Percentiles rank a stretch among this genome's conserved stretches.
Conservation (phyloP, 2,888 invertebrate species). For the Watsonalla cultraria region DNA sequence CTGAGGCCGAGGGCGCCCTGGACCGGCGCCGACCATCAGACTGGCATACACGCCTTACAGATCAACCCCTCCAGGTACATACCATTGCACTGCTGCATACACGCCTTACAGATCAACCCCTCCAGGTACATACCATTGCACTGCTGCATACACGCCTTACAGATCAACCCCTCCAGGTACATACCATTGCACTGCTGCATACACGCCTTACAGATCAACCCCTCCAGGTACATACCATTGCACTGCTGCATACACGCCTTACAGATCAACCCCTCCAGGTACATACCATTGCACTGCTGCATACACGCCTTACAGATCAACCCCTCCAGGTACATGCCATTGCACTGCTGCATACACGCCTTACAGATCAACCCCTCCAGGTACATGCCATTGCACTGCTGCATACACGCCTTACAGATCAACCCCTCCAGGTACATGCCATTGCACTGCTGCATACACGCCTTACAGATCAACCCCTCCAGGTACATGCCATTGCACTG, state of each 20-base stretch:
- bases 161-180: background rate
- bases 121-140: too few relatives aligned
- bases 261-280: background rate
- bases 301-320: constrained; percentile 97
- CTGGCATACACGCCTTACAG: constrained; percentile 96
- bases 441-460: background rate
- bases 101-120: background rate
- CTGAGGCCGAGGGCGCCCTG: constrained; percentile 80
- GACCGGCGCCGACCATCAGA: constrained; percentile 82
- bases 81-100: background rate
- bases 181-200: constrained; percentile 90
- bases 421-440: constrained; percentile 86
- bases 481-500: too few relatives aligned
- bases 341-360: background rate
- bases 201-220: constrained; percentile 96
- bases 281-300: constrained; percentile 86
- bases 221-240: constrained; percentile 79
- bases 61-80: constrained; percentile 90
- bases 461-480: background rate
- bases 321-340: constrained; percentile 82
- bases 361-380: background rate
- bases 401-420: constrained; percentile 95
- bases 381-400: too few relatives aligned
- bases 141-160: background rate
- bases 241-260: background rate